Evolutionary conservation across 2,113 vertebrate species (phyloP), one percentile per base, ranked within the genome.

Genomic region (Lagopus muta): DNA sequence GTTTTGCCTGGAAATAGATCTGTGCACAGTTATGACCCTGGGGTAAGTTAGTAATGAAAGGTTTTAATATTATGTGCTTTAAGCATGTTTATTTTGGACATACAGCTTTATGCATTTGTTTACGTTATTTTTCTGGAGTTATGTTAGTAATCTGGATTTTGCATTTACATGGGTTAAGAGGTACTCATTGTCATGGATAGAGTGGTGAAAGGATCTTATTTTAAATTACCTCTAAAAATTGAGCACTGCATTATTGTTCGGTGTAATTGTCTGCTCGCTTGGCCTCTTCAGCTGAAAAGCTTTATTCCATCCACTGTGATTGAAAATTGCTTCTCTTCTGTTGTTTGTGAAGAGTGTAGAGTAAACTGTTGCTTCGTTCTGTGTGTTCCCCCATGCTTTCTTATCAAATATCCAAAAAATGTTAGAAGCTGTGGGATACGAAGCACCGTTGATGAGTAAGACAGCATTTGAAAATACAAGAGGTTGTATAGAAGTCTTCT

Each of bases 271-370:
- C 30, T 67, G 77, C 74, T 93, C 30, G 28, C 19, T 81, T 83
- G 69, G 11, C 62, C 86, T 90, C 77, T 96, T 90, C 62, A 92
- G 27, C 38, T 72, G 73, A 54, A 65, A 86, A 82, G 78, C 55
- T 90, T 79, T n/a, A 32, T 24, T 83, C 40, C 75, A 77, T 47
- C 42, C 43, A 36, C 25, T 47, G 3, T 57, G 61, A 76, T 81
- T 71, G 80, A 66, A 83, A 95, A 60, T 75, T 58, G 20, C 79
- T 94, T 73, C n/a, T 86, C 42, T 66, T 40, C 10, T 27, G 8
- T 58, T 52, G 34, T 47, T 5, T 64, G 47, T 78, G 73, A 88
- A 88, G 52, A 78, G 75, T 30, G 12, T 48, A 32, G 30, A 28
- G 47, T 61, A 67, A 86, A 47, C 65, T 58, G 24, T 80, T 50